Evolutionary conservation across 2,113 vertebrate genomes (phyloP).

Genomic region (Prietella phreatophila): DNA sequence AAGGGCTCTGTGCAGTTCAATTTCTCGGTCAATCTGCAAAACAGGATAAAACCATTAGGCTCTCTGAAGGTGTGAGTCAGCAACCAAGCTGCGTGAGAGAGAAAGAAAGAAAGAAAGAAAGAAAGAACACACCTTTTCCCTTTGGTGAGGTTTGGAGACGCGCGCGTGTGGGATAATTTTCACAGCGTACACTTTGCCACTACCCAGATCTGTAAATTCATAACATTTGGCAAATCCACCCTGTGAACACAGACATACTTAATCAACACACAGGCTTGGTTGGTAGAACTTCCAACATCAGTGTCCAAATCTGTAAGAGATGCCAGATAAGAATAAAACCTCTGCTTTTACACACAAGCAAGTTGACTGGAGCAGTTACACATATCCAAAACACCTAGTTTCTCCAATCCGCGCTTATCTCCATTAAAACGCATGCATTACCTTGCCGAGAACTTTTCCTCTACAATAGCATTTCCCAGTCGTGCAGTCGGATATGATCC

Average conservation of each 20-base stretch:
- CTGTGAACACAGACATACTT: slow-evolving; percentile 61
- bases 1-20: slow-evolving; percentile 80
- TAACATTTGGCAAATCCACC: slow-evolving; percentile 87
- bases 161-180: slow-evolving; percentile 86
- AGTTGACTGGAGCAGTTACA: neutral
- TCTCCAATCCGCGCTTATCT: rapidly evolving
- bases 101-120: neutral
- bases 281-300: neutral
- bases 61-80: slow-evolving; percentile 13
- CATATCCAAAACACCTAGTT: neutral
- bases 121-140: slow-evolving; percentile 76
- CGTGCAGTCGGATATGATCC: slow-evolving; percentile 80
- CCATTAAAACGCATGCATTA: slow-evolving; percentile 61
- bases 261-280: neutral
- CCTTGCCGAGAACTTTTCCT: slow-evolving; percentile 85
- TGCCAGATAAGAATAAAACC: no score
- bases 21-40: slow-evolving; percentile 82
- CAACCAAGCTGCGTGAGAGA: neutral
- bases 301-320: neutral
- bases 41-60: neutral
- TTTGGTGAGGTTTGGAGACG: slow-evolving; percentile 85
- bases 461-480: slow-evolving; percentile 82
- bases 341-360: neutral
- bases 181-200: slow-evolving; percentile 83
- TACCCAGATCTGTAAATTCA: slow-evolving; percentile 84